Conservation (phyloP, 2,888 invertebrate species). For the Brachyopa scutellaris region DNA sequence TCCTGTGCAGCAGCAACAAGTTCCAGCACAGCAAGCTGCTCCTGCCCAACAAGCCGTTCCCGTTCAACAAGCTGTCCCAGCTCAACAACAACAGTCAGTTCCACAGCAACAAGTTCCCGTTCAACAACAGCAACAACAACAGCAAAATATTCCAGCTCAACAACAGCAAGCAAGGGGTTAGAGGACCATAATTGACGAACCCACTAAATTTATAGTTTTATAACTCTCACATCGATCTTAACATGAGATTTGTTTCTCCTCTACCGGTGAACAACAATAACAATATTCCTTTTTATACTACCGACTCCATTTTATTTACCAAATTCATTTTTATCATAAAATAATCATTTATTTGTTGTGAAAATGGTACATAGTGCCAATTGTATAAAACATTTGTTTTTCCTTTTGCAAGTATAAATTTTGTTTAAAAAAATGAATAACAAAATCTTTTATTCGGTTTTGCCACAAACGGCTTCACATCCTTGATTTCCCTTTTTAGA, state of each 20-base stretch:
- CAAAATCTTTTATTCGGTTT: not conserved
- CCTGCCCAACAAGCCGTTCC: not conserved
- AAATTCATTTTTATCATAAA: conserved; percentile 7
- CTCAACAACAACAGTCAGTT: conserved; percentile 58
- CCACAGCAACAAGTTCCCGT: not conserved
- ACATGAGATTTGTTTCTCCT: conserved; percentile 24
- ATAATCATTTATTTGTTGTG: conserved; percentile 51
- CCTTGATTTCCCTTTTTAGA: no score
- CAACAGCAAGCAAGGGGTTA: conserved; percentile 41
- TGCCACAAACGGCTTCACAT: not conserved
- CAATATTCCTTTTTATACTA: conserved; percentile 58
- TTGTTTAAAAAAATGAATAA: conserved; percentile 52
- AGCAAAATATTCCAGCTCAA: conserved; percentile 67
- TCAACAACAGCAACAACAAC: conserved; percentile 67
- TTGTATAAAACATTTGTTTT: conserved; percentile 51
- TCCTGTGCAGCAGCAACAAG: no score
- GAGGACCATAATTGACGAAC: conserved; percentile 11
- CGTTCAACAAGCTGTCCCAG: not conserved
- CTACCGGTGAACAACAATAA: conserved; percentile 28
- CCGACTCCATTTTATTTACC: conserved; percentile 16
- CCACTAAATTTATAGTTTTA: conserved; percentile 3
- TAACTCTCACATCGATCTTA: conserved; percentile 33
- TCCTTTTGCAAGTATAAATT: conserved; percentile 51
- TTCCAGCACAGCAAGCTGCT: conserved; percentile 9
- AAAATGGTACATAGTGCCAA: conserved; percentile 28